Evolutionary conservation across 2,797 vertebrate species (phyloP).

Genomic region (Schizothorax lantsangensis): DNA sequence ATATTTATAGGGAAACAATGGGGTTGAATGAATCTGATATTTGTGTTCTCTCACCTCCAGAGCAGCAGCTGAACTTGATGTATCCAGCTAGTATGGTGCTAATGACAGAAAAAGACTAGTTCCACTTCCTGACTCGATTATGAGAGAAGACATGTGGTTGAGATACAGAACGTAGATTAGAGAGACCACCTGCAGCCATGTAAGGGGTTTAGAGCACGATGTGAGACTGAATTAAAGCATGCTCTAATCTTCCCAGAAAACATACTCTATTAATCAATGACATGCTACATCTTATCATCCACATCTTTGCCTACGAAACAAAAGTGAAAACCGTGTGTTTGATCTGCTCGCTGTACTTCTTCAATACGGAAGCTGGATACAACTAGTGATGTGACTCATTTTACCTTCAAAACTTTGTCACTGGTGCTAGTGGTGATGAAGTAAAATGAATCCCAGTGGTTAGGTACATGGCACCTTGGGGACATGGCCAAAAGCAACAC

Average conservation of each 20-base stretch:
- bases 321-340: neutral
- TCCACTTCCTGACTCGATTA: conserved; percentile 51
- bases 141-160: conserved; percentile 54
- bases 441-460: conserved; percentile 22
- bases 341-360: neutral
- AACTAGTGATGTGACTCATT: neutral
- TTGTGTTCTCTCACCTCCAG: conserved; percentile 48
- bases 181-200: conserved; percentile 56
- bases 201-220: conserved; percentile 57
- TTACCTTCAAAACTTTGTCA: neutral
- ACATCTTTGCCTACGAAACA: neutral
- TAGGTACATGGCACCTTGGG: conserved; percentile 24
- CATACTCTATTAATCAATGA: conserved; percentile 46
- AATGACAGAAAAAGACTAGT: conserved; percentile 49
- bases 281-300: neutral
- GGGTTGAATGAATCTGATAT: conserved; percentile 26
- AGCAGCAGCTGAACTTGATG: conserved; percentile 69
- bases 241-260: conserved; percentile 55
- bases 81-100: conserved; percentile 60
- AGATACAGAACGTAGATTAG: conserved; percentile 55
- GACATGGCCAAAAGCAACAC: conserved; percentile 53
- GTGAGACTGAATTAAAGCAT: conserved; percentile 52
- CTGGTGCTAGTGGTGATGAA: too few relatives aligned
- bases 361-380: neutral
- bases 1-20: conserved; percentile 71